Conservation (phyloP, 2,797 vertebrate species). For the Graptemys geographica region DNA sequence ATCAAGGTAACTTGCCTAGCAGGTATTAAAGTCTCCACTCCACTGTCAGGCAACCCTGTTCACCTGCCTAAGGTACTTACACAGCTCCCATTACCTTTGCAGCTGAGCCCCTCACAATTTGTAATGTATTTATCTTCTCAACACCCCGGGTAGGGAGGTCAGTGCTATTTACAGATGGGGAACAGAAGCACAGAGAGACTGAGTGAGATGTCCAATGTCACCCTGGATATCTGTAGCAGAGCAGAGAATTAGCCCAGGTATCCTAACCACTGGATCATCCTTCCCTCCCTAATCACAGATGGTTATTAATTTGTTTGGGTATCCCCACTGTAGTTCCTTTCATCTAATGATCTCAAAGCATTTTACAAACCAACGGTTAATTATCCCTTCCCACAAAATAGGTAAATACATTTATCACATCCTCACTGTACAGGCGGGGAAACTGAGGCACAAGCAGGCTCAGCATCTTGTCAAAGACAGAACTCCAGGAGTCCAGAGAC, state of each 20-base stretch:
- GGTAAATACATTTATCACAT: not conserved
- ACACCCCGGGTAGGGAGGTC: not conserved
- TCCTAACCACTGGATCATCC: not conserved
- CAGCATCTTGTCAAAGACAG: rapidly evolving
- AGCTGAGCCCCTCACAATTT: not conserved
- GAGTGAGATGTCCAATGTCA: not conserved
- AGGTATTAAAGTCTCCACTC: not conserved
- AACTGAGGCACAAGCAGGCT: not conserved
- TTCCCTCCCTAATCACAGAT: not conserved
- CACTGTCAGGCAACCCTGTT: too few relatives aligned
- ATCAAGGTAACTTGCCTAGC: not conserved
- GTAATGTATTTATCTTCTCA: not conserved
- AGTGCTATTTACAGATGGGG: not conserved
- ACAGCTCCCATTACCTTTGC: rapidly evolving
- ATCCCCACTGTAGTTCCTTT: not conserved
- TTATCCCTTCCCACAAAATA: not conserved
- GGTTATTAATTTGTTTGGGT: not conserved
- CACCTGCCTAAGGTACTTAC: rapidly evolving
- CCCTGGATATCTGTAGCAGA: not conserved
- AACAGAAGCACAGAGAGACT: not conserved
- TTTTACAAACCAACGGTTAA: not conserved
- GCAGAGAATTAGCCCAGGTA: not conserved
- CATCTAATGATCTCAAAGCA: not conserved
- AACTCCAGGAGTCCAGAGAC: not conserved
- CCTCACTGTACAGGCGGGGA: not conserved